Base-by-base conservation (phyloP, 2,797 vertebrate genomes). In the Microctenopoma steveboyesi region DNA sequence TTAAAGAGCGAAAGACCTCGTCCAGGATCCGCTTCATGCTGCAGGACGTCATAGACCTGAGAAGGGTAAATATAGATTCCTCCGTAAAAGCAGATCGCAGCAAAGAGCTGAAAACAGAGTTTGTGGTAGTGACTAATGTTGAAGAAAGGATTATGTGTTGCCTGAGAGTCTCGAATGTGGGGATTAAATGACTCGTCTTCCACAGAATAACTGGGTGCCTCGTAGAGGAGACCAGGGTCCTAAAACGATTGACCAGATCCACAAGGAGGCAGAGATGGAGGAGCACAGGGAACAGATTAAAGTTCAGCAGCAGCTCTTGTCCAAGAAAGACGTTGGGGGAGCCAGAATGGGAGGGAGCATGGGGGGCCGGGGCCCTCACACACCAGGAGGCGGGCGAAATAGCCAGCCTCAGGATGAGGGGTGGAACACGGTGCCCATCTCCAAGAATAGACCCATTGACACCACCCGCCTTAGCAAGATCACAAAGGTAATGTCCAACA, bases 241-340 rank as follows among this genome's bases (percentile, higher is more conserved):
- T n/a, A 99, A 99, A 89, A 99, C 98, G 30, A 98, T 99, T 0
- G 98, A 99, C 84, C 98, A 99, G 92, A 99, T 99, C 74, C 98
- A 99, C 89, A 98, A 98, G 81, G 98, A 99, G 33, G 98, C 98
- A 0, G 97, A 99, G 84, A 55, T 97, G 93, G 98, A 99, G 80
- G 97, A 99, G 67, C 97, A 98, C 76, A 91, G 95, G 25, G 96
- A 99, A 75, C 97, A 98, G n/a, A 94, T 96, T 55, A 98, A 97
- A 92, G 98, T 99, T 48, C 94, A 95, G 78, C 98, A 99, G 84
- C 97, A 97, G 85, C 94, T 99, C 18, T 89, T 97, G 86, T 95
- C 94, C 0, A 98, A 97, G 87, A 93, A 95, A 16, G 97, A 96
- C 0, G 64, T 73, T 5, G 76, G 76, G 0, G 80, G 84, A 1